Evolutionary conservation across 2,113 vertebrate genomes (phyloP).

Genomic region (Raja brachyura): DNA sequence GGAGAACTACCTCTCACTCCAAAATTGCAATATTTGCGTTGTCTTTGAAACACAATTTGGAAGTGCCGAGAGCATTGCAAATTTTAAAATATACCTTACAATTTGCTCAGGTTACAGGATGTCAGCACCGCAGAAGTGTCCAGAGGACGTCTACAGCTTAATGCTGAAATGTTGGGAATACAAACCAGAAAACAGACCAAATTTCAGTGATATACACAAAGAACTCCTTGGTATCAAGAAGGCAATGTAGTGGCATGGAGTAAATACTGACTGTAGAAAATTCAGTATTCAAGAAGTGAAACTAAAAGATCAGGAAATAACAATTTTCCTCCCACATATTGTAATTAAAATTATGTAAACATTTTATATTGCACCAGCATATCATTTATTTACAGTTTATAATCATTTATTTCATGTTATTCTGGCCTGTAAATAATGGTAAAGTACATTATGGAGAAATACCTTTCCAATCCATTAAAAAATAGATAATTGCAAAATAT

Average conservation of each 20-base stretch:
- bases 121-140: conserved; percentile 87
- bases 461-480: background rate
- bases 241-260: conserved; percentile 37
- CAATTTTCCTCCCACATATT: conserved; percentile 7
- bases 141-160: conserved; percentile 85
- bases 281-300: conserved; percentile 12
- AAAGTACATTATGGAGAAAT: conserved; percentile 29
- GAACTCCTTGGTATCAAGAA: conserved; percentile 78
- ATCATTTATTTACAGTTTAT: conserved; percentile 22
- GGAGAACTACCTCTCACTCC: background rate
- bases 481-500: background rate
- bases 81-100: background rate
- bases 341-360: conserved; percentile 15
- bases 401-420: background rate
- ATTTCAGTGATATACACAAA: conserved; percentile 81
- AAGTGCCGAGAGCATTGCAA: background rate
- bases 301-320: background rate
- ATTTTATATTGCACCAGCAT: conserved; percentile 22
- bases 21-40: background rate
- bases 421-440: background rate
- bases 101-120: conserved; percentile 78
- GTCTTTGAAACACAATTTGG: background rate
- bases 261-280: conserved; percentile 28
- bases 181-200: conserved; percentile 84
- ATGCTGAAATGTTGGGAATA: conserved; percentile 96